Base-by-base conservation (phyloP, 2,888 invertebrate genomes). In the Cloeon dipterum region DNA sequence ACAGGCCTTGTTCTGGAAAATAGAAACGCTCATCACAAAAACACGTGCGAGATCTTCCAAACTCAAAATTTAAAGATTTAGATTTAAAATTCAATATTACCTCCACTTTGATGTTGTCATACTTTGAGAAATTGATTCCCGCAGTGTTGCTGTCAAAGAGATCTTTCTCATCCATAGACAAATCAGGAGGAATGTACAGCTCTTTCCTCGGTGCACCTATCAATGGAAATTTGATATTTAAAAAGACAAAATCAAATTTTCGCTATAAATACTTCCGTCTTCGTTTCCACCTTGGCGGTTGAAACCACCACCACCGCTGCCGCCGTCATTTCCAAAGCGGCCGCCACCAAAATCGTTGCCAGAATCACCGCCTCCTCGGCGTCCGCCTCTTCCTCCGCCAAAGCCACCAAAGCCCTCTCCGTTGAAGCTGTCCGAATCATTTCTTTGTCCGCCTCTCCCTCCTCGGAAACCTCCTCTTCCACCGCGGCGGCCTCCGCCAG, bases 61-160 rank as follows among this genome's bases (percentile, higher is more conserved):
- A n/a, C n/a, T n/a, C n/a, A n/a, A n/a, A 17, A 20, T 5, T 5
- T 5, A 4, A 21, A 16, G 16, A 2, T 16, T 5, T 3, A 7
- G 26, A 14, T 17, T 4, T 25, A 14, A 20, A 7, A 18, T 26
- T 26, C n/a, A n/a, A n/a, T n/a, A n/a, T n/a, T 43, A 85, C 83
- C 52, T 85, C 75, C 1, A 93, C 79, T 38, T 79, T 74, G 43
- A 94, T 93, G 20, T 75, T 68, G 42, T 91, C 82, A 40, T 78
- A 88, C 50, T 89, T 85, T 40, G 75, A 69, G 55, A 93, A 94
- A 56, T 98, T 94, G 29, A 89, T 88, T 1, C 96, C 94, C 1
- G 73, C 69, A 10, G 78, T 74, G 0, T 71, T 69, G 36, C 62
- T 64, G 35, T 65, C 66, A 46, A 78, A 83, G 25, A 83, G 63